A percentile compares a stretch with the other conserved stretches of the same genome.
Conservation (phyloP, 2,113 vertebrate genomes). For the Capreolus pygargus region DNA sequence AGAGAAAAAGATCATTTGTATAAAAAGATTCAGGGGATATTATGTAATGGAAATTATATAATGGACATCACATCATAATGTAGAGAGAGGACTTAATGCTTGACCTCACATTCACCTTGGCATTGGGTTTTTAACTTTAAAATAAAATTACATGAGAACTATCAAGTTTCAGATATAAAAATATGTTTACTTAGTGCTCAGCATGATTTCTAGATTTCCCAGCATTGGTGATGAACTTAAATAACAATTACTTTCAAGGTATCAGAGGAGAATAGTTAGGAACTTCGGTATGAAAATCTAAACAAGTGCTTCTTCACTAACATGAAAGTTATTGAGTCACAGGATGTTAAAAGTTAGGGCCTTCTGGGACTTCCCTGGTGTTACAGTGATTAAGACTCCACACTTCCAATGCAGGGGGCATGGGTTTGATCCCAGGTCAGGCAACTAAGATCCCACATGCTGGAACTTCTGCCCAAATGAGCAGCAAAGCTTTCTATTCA, state of each 20-base stretch:
- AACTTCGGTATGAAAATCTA: not conserved
- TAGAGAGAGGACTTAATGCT: not conserved
- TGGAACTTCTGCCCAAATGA: not conserved
- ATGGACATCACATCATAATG: not conserved
- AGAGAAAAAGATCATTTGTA: not conserved
- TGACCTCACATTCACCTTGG: not conserved
- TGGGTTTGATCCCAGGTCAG: not conserved
- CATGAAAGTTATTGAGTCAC: not conserved
- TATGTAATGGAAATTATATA: not conserved
- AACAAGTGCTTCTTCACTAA: not conserved
- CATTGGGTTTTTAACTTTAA: not conserved
- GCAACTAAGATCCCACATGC: not conserved
- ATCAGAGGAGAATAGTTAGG: not conserved
- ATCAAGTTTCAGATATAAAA: not conserved
- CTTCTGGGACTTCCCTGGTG: not conserved
- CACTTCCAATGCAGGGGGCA: not conserved
- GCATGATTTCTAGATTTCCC: not conserved
- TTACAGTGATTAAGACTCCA: not conserved
- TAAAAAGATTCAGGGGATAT: not conserved
- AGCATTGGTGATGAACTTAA: not conserved
- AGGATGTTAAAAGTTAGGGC: not conserved
- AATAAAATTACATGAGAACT: not conserved
- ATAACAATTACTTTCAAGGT: not conserved
- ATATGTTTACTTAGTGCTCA: not conserved
- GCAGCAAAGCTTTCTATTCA: not conserved